Conservation (phyloP, 2,113 vertebrate species). For the Macrotus californicus region DNA sequence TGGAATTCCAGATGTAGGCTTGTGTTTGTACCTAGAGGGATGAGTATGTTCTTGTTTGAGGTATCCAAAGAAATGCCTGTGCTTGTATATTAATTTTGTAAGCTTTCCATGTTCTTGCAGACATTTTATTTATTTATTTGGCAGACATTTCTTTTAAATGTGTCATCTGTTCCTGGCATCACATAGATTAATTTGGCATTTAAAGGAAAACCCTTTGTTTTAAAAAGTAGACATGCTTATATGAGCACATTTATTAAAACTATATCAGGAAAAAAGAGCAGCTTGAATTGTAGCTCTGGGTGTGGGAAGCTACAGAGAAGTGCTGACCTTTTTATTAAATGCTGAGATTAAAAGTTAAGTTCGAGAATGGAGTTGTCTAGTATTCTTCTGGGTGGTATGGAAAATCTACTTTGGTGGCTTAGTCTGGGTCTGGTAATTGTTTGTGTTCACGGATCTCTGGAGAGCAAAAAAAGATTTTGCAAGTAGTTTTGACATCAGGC, state of each 20-base stretch:
- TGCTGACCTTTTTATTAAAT: conserved; percentile 1
- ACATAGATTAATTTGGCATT: conserved; percentile 19
- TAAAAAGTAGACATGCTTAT: neutral
- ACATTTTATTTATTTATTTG: neutral
- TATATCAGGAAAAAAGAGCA: neutral
- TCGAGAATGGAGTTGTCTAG: neutral
- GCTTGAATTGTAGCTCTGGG: neutral
- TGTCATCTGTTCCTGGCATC: conserved; percentile 27
- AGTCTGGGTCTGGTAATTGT: conserved; percentile 20
- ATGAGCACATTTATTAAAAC: neutral
- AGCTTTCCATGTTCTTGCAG: conserved; percentile 31
- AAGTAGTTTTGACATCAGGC: conserved; percentile 23
- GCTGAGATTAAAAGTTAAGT: neutral
- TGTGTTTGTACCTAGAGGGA: neutral
- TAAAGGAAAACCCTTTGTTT: conserved; percentile 40
- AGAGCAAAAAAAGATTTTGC: neutral
- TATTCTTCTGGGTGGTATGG: conserved; percentile 35
- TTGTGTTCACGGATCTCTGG: conserved; percentile 11
- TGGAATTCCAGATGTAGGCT: neutral
- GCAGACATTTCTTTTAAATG: conserved; percentile 12
- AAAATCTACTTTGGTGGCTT: conserved; percentile 33
- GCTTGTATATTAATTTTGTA: neutral
- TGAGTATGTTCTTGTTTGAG: neutral
- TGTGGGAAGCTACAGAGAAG: neutral
- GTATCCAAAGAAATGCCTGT: neutral